phyloP scores from a whole-genome alignment of 2,797 vertebrate genomes.

The Phataginus tetradactyla region DNA sequence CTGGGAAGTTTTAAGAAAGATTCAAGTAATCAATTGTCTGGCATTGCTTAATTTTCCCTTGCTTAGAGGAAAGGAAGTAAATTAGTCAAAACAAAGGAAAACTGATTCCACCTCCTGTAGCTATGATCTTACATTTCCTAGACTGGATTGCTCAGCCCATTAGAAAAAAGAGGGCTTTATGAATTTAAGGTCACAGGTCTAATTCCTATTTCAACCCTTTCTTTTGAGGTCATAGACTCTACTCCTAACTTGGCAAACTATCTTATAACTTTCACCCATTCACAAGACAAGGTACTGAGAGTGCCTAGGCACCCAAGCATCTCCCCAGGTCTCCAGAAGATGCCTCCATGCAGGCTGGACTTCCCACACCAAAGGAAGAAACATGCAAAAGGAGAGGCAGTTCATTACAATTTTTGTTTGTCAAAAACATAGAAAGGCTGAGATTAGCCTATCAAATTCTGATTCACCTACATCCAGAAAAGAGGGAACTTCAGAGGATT shows the following conservation, averaged over 20 bases:
- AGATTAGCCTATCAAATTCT: background rate
- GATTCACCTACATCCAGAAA: background rate
- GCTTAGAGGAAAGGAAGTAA: background rate
- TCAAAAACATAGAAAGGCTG: background rate
- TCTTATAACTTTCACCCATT: background rate
- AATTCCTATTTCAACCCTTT: background rate
- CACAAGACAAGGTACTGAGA: background rate
- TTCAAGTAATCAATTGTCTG: background rate
- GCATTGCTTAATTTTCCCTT: background rate
- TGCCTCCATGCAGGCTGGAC: background rate
- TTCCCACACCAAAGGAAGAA: background rate
- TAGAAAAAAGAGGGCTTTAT: background rate
- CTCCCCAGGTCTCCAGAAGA: background rate
- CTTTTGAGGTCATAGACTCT: background rate
- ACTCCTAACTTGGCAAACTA: background rate
- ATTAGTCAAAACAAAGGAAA: slow-evolving; percentile 4
- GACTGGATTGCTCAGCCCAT: background rate
- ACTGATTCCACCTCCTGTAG: background rate
- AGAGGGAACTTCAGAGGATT: background rate
- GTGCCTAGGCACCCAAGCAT: background rate
- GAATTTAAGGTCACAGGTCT: background rate
- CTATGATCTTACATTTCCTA: background rate
- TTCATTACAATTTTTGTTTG: background rate
- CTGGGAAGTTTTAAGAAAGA: background rate
- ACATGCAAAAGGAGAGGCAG: background rate